Evolutionary conservation across 2,113 vertebrate species (phyloP).

Genomic region (Romanogobio albipinnatus): DNA sequence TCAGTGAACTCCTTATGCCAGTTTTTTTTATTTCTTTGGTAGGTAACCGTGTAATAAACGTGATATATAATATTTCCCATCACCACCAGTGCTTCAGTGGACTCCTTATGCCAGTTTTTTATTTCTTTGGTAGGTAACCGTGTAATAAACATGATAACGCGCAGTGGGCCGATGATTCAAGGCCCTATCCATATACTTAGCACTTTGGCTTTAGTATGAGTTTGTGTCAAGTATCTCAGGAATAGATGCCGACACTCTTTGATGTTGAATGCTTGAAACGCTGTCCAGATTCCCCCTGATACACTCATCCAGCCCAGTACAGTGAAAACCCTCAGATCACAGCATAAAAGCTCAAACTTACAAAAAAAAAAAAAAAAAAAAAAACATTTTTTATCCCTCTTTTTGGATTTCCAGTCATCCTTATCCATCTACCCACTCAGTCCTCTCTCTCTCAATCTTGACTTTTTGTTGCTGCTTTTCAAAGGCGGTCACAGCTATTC

Average conservation of each 20-base stretch:
- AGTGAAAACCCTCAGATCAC: conserved; percentile 33
- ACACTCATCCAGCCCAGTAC: conserved; percentile 23
- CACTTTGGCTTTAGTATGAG: not conserved
- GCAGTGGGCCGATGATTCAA: not conserved
- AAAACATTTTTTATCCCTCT: conserved; percentile 4
- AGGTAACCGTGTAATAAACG: not conserved
- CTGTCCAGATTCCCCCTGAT: conserved; percentile 42
- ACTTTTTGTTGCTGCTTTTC: conserved; percentile 44
- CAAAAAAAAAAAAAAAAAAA: conserved; percentile 5
- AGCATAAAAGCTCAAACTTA: conserved; percentile 37
- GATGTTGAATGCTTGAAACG: conserved; percentile 34
- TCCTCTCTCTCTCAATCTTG: conserved; percentile 22
- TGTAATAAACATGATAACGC: not conserved
- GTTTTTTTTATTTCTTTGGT: not conserved
- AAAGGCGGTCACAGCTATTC: conserved; percentile 56
- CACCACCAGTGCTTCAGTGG: not conserved
- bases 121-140: not conserved
- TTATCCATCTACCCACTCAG: conserved; percentile 31
- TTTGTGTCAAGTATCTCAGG: conserved; percentile 14
- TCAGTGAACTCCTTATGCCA: not conserved
- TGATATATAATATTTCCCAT: too few species aligned
- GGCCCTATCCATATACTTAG: not conserved
- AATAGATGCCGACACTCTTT: conserved; percentile 28
- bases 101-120: not conserved
- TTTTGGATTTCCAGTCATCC: conserved; percentile 28